Evolutionary conservation across 1,140 invertebrate species (phyloP).

Genomic region (Marisa cornuarietis): DNA sequence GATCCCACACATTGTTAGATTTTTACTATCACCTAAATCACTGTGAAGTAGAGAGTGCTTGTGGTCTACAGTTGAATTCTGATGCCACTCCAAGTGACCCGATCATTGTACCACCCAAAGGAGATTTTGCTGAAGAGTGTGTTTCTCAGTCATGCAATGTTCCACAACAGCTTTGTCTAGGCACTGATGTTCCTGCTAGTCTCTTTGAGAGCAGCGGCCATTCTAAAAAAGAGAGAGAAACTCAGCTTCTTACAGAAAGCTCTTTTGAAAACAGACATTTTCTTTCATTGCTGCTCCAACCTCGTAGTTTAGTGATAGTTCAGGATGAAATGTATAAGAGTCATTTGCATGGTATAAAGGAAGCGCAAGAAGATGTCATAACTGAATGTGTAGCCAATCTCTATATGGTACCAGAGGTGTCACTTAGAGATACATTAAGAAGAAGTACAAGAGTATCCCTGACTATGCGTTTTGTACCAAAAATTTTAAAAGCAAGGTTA

Average conservation of each 20-base stretch:
- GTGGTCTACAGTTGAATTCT: background rate
- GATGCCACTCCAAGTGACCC: background rate
- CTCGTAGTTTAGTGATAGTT: constrained; percentile 87
- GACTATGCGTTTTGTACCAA: constrained; percentile 93
- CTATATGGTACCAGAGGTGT: constrained; percentile 38
- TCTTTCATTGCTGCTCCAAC: constrained; percentile 80
- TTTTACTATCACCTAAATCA: constrained; percentile 73
- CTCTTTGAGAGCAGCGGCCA: background rate
- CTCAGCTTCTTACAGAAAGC: constrained; percentile 31
- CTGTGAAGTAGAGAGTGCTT: background rate
- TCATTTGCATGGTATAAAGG: constrained; percentile 90
- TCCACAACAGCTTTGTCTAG: background rate
- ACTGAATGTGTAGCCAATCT: constrained; percentile 77
- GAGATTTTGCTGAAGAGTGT: background rate
- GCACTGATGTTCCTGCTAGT: background rate
- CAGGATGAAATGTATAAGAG: constrained; percentile 84
- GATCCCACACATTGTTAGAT: constrained; percentile 88
- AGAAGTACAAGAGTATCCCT: constrained; percentile 85
- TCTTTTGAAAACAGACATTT: constrained; percentile 62
- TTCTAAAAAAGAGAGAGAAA: background rate
- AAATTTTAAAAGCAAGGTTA: constrained; percentile 78
- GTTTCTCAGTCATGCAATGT: background rate
- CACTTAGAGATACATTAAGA: constrained; percentile 65
- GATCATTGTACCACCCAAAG: background rate
- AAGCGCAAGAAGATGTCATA: constrained; percentile 77